A percentile compares a stretch with the other conserved stretches of the same genome.
Evolutionary conservation across 2,888 invertebrate species (phyloP).

Genomic region (Camptogramma bilineatum): DNA sequence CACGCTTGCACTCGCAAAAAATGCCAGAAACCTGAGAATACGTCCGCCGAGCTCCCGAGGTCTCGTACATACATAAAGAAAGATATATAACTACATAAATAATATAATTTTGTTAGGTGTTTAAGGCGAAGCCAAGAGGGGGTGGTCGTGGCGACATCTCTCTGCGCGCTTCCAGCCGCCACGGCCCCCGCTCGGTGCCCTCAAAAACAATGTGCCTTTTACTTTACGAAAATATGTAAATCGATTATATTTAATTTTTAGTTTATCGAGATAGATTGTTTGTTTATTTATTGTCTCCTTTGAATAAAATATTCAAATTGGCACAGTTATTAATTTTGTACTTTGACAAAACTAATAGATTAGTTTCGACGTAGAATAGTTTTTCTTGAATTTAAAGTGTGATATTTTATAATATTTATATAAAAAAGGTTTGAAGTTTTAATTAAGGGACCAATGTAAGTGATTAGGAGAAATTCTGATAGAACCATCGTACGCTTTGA

Average conservation of each 20-base stretch:
- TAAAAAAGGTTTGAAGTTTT: conserved; percentile 83
- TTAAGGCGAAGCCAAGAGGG: conserved; percentile 43
- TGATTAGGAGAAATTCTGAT: conserved; percentile 84
- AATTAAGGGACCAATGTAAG: conserved; percentile 85
- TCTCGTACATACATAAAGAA: conserved; percentile 66
- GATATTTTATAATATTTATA: conserved; percentile 86
- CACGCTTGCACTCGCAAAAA: conserved; percentile 70
- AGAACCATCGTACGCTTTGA: conserved; percentile 70
- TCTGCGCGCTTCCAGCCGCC: conserved; percentile 67
- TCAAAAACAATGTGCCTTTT: conserved; percentile 77
- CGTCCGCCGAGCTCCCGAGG: conserved; percentile 72
- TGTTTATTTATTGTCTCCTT: conserved; percentile 84
- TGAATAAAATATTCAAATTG: conserved; percentile 82
- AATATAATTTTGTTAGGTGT: conserved; percentile 32
- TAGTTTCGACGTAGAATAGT: conserved; percentile 81
- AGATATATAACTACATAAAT: conserved; percentile 53
- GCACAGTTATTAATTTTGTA: conserved; percentile 83
- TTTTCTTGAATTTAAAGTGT: conserved; percentile 84
- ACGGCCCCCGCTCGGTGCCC: conserved; percentile 58
- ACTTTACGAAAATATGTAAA: conserved; percentile 72
- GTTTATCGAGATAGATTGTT: conserved; percentile 82
- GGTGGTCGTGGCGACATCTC: conserved; percentile 51
- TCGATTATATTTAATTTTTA: conserved; percentile 84
- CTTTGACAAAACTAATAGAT: conserved; percentile 82
- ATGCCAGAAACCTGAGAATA: conserved; percentile 62